Conservation (phyloP, 2,888 invertebrate species). For the Phlogophora meticulosa region DNA sequence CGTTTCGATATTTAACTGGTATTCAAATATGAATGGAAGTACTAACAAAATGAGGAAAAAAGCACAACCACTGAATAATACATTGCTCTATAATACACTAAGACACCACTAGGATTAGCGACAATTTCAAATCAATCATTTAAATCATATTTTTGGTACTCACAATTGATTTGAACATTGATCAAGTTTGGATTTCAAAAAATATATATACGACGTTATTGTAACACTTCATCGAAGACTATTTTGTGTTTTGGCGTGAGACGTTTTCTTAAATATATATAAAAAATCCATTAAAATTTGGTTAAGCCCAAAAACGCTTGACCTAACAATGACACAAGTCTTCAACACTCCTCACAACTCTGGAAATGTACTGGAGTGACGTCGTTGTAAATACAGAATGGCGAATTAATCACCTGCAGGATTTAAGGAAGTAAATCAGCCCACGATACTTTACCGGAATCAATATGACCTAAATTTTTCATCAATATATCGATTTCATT, state of each 20-base stretch:
- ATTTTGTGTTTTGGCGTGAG: conserved; percentile 23
- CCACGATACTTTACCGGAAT: too few relatives aligned
- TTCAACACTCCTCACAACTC: conserved; percentile 52
- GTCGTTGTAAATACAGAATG: conserved; percentile 40
- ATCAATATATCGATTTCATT: too few relatives aligned
- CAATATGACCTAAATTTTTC: too few relatives aligned
- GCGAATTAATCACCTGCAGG: too few relatives aligned
- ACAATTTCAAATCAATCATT: conserved; percentile 40
- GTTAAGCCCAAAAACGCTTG: conserved; percentile 35
- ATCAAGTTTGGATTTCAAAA: conserved; percentile 25
- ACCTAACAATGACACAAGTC: conserved; percentile 40
- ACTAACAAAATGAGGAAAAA: conserved; percentile 55
- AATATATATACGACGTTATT: conserved; percentile 25
- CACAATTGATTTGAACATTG: conserved; percentile 51
- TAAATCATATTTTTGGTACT: conserved; percentile 53
- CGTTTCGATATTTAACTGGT: conserved; percentile 20
- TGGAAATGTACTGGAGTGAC: conserved; percentile 64
- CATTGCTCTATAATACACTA: conserved; percentile 39
- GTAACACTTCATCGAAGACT: conserved; percentile 18
- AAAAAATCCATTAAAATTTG: conserved; percentile 16
- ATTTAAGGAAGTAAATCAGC: too few relatives aligned
- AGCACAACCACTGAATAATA: conserved; percentile 71
- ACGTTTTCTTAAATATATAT: conserved; percentile 5
- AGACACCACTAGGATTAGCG: conserved; percentile 38
- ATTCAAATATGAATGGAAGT: conserved; percentile 36